Evolutionary conservation across 2,888 invertebrate genomes (phyloP).

Genomic region (Polydrusus pterygomalis): DNA sequence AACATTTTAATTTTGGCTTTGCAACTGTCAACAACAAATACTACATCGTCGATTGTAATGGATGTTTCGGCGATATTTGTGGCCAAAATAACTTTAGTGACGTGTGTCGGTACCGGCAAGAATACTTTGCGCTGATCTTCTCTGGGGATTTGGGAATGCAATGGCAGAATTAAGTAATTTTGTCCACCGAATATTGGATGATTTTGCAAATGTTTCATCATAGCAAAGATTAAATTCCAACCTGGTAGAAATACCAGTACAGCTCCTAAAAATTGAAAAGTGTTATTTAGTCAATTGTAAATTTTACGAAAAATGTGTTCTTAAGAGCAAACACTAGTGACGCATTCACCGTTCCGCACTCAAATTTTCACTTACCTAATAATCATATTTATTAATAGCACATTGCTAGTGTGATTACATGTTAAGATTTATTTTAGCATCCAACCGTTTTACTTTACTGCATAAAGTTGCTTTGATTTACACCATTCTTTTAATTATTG

Average conservation of each 20-base stretch:
- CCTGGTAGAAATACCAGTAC: conserved; percentile 79
- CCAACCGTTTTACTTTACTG: no score
- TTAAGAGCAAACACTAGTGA: no score
- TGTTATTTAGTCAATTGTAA: background rate
- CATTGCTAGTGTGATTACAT: no score
- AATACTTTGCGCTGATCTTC: conserved; percentile 97
- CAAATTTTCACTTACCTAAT: no score
- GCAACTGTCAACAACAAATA: conserved; percentile 97
- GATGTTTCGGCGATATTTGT: conserved; percentile 99
- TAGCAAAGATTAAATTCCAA: conserved; percentile 96
- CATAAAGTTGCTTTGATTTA: no score
- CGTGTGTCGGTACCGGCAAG: conserved; percentile 86
- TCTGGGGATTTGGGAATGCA: conserved; percentile 98
- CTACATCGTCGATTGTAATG: conserved; percentile 98
- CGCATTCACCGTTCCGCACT: no score
- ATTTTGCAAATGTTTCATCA: conserved; percentile 88
- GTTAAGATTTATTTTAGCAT: no score
- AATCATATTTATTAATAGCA: no score
- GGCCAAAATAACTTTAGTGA: conserved; percentile 95
- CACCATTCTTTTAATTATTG: no score
- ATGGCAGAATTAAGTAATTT: conserved; percentile 87
- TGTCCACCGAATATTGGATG: conserved; percentile 77
- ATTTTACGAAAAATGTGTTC: no score
- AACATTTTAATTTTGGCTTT: conserved; percentile 98
- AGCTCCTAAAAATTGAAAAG: conserved; percentile 75